phyloP scores from a whole-genome alignment of 2,888 invertebrate species.

The Trachelus troglodyta region DNA sequence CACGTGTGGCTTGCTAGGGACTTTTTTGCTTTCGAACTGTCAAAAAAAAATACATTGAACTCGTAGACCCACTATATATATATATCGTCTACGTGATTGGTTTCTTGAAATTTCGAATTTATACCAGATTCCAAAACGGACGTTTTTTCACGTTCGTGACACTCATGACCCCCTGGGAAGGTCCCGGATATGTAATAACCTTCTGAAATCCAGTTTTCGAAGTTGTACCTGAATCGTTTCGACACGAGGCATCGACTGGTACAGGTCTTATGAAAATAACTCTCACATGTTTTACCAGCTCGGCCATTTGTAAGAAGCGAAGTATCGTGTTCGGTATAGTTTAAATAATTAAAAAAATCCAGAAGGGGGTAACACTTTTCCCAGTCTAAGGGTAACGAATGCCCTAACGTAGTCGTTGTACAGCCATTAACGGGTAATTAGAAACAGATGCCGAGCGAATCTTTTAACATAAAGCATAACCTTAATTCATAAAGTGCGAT shows the following conservation, averaged over 20 bases:
- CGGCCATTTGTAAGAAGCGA: neutral
- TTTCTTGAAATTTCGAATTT: neutral
- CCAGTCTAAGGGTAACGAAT: constrained; percentile 34
- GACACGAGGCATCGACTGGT: neutral
- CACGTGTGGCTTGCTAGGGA: no score
- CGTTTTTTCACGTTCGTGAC: neutral
- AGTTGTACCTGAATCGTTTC: neutral
- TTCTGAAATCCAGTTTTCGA: neutral
- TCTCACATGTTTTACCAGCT: neutral
- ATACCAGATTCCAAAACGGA: neutral
- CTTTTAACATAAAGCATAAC: constrained; percentile 67
- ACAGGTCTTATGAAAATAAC: neutral
- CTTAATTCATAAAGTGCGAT: constrained; percentile 66
- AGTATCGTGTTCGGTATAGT: neutral
- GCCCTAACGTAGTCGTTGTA: constrained; percentile 54
- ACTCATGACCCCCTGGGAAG: neutral
- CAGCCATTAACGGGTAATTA: constrained; percentile 67
- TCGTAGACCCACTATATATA: no score
- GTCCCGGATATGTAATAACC: neutral
- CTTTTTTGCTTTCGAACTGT: no score
- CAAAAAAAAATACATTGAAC: no score
- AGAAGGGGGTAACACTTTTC: neutral
- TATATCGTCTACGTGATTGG: neutral
- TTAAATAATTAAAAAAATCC: neutral
- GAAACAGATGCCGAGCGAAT: constrained; percentile 67